A percentile compares a stretch with the other conserved stretches of the same genome.
phyloP scores from a whole-genome alignment of 2,888 invertebrate genomes.

The Megamerina dolium region DNA sequence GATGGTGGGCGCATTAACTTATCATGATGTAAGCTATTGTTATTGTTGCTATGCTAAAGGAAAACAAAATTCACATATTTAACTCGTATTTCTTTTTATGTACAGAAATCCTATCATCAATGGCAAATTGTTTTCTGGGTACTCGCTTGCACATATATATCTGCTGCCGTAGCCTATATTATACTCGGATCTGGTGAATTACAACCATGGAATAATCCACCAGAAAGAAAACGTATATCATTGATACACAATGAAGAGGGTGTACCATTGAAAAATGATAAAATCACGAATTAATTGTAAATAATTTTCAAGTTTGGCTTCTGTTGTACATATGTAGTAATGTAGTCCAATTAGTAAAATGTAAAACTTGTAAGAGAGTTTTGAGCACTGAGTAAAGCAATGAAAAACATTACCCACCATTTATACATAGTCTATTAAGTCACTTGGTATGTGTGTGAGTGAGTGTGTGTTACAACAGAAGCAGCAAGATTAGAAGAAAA shows the following conservation, averaged over 20 bases:
- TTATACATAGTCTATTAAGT: too few relatives aligned
- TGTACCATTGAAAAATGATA: constrained; percentile 46
- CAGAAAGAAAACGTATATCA: constrained; percentile 34
- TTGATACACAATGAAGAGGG: constrained; percentile 40
- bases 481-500: too few relatives aligned
- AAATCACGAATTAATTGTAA: too few relatives aligned
- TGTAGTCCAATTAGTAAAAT: too few relatives aligned
- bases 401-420: too few relatives aligned
- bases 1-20: constrained; percentile 73
- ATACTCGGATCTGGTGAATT: constrained; percentile 60
- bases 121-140: constrained; percentile 83
- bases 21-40: constrained; percentile 57
- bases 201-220: constrained; percentile 54
- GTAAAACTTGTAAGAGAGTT: too few relatives aligned
- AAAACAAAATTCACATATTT: too few relatives aligned
- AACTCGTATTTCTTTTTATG: too few relatives aligned
- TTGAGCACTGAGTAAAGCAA: too few relatives aligned
- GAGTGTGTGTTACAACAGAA: too few relatives aligned
- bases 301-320: constrained; percentile 20
- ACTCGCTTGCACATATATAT: constrained; percentile 63
- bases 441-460: too few relatives aligned
- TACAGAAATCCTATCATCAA: constrained; percentile 65
- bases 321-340: too few relatives aligned
- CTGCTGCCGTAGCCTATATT: constrained; percentile 58
- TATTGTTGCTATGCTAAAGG: neutral